Conservation (phyloP, 2,888 invertebrate genomes). For the Nowickia ferox region DNA sequence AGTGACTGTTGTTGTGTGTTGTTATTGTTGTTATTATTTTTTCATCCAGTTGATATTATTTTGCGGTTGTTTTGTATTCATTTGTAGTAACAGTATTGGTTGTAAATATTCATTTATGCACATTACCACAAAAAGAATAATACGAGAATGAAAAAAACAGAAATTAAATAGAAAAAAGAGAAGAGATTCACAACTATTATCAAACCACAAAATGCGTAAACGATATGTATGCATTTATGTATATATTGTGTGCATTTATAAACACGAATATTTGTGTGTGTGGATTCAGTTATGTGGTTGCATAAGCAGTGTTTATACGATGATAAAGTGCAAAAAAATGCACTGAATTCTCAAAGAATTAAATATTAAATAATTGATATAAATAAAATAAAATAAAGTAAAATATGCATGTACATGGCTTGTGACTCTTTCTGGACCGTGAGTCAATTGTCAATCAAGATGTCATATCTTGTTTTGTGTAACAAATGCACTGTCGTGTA, state of each 20-base stretch:
- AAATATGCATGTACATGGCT: too few relatives aligned
- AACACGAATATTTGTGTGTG: not conserved
- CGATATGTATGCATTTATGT: conserved; percentile 64
- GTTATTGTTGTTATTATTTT: conserved; percentile 34
- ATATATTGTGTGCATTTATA: conserved; percentile 38
- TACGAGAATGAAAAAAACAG: conserved; percentile 15
- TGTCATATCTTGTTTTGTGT: too few relatives aligned
- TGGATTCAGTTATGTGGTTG: too few relatives aligned
- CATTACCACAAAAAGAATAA: conserved; percentile 64
- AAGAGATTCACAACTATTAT: conserved; percentile 60
- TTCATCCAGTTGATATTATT: conserved; percentile 62
- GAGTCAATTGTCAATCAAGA: too few relatives aligned
- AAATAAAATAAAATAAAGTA: too few relatives aligned
- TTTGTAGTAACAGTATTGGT: conserved; percentile 64
- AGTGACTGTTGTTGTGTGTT: conserved; percentile 17
- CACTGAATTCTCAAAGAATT: too few relatives aligned
- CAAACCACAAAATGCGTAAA: conserved; percentile 71
- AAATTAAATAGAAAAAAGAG: conserved; percentile 30
- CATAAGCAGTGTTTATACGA: not conserved
- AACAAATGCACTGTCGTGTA: not conserved
- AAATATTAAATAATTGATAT: too few relatives aligned
- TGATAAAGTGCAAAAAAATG: too few relatives aligned
- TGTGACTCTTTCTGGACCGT: too few relatives aligned
- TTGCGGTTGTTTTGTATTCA: conserved; percentile 70
- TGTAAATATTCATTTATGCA: conserved; percentile 72